Evolutionary conservation across 2,888 invertebrate genomes (phyloP).

Genomic region (Hipparchia semele): DNA sequence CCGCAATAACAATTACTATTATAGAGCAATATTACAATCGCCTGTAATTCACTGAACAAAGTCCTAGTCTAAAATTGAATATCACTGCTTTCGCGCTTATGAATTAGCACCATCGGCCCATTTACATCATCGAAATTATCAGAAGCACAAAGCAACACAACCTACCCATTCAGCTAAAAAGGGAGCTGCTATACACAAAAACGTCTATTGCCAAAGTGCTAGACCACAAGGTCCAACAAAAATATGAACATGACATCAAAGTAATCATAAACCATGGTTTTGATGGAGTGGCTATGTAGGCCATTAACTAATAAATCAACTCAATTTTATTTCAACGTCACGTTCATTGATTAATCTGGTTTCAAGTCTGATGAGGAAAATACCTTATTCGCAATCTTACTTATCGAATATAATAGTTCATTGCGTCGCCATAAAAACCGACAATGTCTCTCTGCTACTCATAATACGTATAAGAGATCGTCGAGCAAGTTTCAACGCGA

Average conservation of each 20-base stretch:
- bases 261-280: not conserved
- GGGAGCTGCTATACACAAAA: not conserved
- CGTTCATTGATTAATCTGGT: too few relatives aligned
- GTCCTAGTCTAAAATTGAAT: conserved; percentile 71
- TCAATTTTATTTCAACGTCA: too few relatives aligned
- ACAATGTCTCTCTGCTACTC: too few relatives aligned
- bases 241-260: not conserved
- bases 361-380: too few relatives aligned
- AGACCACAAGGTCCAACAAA: not conserved
- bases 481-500: not conserved
- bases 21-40: conserved; percentile 41
- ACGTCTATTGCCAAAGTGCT: not conserved
- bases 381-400: too few relatives aligned
- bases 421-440: too few relatives aligned
- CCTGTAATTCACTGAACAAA: conserved; percentile 67
- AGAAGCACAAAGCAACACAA: not conserved
- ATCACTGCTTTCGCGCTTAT: conserved; percentile 66
- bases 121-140: conserved; percentile 68
- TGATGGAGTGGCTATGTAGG: too few relatives aligned
- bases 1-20: conserved; percentile 35
- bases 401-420: too few relatives aligned
- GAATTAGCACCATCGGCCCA: conserved; percentile 63
- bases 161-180: not conserved
- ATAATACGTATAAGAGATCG: not conserved
- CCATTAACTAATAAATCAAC: too few relatives aligned